phyloP scores from a whole-genome alignment of 2,888 invertebrate genomes.

The Cacoxenus indagator region DNA sequence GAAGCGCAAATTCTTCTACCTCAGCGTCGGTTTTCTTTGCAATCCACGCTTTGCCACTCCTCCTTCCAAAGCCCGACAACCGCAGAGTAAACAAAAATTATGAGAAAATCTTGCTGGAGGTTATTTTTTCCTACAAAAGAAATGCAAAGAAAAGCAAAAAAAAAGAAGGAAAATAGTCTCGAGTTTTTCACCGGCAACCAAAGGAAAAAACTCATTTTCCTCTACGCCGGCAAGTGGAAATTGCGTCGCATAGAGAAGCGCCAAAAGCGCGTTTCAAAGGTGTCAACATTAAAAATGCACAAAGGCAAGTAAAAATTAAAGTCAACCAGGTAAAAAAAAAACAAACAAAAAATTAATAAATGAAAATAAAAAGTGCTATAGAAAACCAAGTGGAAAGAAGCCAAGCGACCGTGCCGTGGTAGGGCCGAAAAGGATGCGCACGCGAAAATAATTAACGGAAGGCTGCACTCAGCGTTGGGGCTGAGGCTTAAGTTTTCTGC shows the following conservation, averaged over 20 bases:
- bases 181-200: background rate
- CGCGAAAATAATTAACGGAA: slow-evolving; percentile 26
- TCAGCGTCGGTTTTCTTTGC: background rate
- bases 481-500: background rate
- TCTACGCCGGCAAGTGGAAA: background rate
- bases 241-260: slow-evolving; percentile 1
- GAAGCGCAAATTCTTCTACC: background rate
- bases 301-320: slow-evolving; percentile 13
- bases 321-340: background rate
- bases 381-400: background rate
- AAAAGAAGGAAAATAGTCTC: background rate
- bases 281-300: slow-evolving; percentile 25
- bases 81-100: slow-evolving; percentile 20
- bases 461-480: background rate
- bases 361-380: background rate
- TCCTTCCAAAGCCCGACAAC: background rate
- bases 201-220: background rate
- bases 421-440: background rate
- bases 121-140: background rate
- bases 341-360: background rate
- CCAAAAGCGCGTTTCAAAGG: slow-evolving; percentile 12
- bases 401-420: background rate
- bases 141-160: background rate
- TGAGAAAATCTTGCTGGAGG: slow-evolving; percentile 17
- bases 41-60: background rate